These are phyloP conservation scores for Trypoxylon attenuatum DNA, from an alignment of 2,888 invertebrate species.

Conservation along the genomic window DNA sequence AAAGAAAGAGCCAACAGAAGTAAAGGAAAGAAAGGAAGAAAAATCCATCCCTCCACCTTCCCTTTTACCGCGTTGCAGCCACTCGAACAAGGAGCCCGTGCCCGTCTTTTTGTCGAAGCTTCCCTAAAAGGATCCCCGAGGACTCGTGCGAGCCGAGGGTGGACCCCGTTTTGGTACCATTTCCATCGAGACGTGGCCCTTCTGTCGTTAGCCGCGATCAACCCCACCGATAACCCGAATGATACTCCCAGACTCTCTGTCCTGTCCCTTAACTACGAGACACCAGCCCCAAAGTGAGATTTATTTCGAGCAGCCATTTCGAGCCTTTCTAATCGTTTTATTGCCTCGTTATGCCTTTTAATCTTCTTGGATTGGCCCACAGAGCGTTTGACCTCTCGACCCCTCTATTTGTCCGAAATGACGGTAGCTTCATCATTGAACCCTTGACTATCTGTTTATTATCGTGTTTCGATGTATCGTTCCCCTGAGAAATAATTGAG, in stretches of 20 bases:
- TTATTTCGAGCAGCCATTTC: slow-evolving; percentile 7
- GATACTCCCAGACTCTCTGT: too few relatives aligned
- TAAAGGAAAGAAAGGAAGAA: slow-evolving; percentile 38
- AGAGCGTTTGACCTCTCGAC: too few relatives aligned
- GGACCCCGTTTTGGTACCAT: slow-evolving; percentile 15
- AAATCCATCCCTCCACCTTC: slow-evolving; percentile 37
- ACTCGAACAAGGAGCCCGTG: slow-evolving; percentile 7
- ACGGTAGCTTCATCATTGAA: too few relatives aligned
- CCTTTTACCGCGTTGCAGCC: slow-evolving; percentile 2
- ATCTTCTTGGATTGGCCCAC: too few relatives aligned
- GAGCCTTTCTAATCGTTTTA: slow-evolving; percentile 4
- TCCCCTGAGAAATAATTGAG: too few relatives aligned
- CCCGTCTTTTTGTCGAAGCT: slow-evolving; percentile 29
- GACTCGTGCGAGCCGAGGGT: slow-evolving; percentile 8
- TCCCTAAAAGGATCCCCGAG: slow-evolving; percentile 22
- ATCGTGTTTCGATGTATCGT: too few relatives aligned
- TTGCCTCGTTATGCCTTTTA: slow-evolving; percentile 16
- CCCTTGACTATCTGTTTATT: too few relatives aligned
- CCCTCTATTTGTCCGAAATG: too few relatives aligned
- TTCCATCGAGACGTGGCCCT: slow-evolving; percentile 19
- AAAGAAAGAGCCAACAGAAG: slow-evolving; percentile 49
- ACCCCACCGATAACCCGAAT: slow-evolving; percentile 35
- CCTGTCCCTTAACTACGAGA: slow-evolving; percentile 3
- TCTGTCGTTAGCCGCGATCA: slow-evolving; percentile 37
- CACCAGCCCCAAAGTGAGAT: slow-evolving; percentile 15